These are phyloP conservation scores for Sphinx pinastri DNA, from an alignment of 2,888 invertebrate genomes.

Conservation along the genomic window DNA sequence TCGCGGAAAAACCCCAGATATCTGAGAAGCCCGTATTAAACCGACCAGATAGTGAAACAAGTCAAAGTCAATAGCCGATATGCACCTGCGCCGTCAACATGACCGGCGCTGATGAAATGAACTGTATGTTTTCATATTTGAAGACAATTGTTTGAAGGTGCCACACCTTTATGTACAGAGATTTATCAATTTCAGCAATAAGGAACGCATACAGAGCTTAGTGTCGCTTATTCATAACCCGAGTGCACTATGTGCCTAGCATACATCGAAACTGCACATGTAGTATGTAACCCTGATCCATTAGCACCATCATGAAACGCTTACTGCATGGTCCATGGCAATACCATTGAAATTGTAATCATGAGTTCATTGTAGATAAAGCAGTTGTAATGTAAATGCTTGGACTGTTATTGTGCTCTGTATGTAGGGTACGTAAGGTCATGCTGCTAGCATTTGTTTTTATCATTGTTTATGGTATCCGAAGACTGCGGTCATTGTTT, in stretches of 20 bases:
- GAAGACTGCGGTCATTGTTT: constrained; percentile 14
- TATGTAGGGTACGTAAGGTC: constrained; percentile 4
- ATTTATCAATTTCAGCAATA: constrained; percentile 20
- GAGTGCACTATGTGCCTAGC: constrained; percentile 5
- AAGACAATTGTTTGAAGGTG: constrained; percentile 67
- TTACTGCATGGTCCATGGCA: constrained; percentile 14
- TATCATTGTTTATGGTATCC: no score
- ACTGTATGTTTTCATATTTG: constrained; percentile 75
- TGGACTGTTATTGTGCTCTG: neutral
- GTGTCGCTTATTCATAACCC: constrained; percentile 1
- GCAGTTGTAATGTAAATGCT: constrained; percentile 7
- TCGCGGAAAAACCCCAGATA: constrained; percentile 58
- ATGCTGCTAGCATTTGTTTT: neutral
- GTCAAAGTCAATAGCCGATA: constrained; percentile 76
- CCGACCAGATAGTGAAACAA: constrained; percentile 66
- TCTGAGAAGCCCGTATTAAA: constrained; percentile 65
- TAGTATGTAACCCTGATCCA: neutral
- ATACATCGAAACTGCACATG: constrained; percentile 17
- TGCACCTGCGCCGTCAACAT: constrained; percentile 60
- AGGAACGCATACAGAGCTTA: constrained; percentile 15
- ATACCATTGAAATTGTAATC: neutral
- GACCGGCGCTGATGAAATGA: constrained; percentile 59
- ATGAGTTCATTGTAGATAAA: constrained; percentile 6
- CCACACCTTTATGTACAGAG: constrained; percentile 29
- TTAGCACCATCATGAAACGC: constrained; percentile 11